These are phyloP conservation scores for Melanotaenia pygmaea DNA, from an alignment of 2,797 vertebrate species.

Conservation along the genomic window DNA sequence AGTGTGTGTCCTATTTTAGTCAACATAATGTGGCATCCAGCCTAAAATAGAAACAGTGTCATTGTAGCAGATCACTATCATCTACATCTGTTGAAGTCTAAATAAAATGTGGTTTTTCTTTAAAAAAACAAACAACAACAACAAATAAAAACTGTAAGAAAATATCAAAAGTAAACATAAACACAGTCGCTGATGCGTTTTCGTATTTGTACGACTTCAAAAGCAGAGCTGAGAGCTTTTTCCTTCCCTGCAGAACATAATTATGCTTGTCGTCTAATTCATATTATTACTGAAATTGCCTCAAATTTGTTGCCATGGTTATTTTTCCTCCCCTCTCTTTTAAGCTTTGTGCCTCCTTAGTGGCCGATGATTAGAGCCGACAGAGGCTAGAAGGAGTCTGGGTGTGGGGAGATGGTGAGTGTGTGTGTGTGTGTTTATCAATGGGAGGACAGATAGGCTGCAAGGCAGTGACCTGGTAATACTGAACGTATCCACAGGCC, in stretches of 20 bases:
- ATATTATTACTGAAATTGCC: conserved; percentile 85
- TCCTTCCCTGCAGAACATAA: conserved; percentile 63
- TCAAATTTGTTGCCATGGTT: conserved; percentile 87
- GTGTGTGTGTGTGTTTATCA: conserved; percentile 54
- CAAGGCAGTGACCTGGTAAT: conserved; percentile 82
- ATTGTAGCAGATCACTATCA: conserved; percentile 4
- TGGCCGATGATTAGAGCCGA: conserved; percentile 74
- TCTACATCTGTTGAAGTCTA: not conserved
- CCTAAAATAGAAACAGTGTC: conserved; percentile 52
- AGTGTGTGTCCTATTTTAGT: conserved; percentile 55
- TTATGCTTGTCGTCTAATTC: conserved; percentile 77
- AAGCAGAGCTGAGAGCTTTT: conserved; percentile 66
- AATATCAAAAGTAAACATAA: conserved; percentile 18
- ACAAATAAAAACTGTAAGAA: too few relatives aligned
- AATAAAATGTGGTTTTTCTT: conserved; percentile 30
- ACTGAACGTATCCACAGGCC: conserved; percentile 80
- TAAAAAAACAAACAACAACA: not conserved
- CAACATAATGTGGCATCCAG: conserved; percentile 44
- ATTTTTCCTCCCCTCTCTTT: conserved; percentile 74
- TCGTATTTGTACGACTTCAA: conserved; percentile 51
- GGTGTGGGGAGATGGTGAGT: conserved; percentile 38
- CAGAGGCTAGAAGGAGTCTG: conserved; percentile 62
- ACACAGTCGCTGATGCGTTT: not conserved
- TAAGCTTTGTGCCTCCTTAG: conserved; percentile 78
- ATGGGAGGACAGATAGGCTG: conserved; percentile 63